Evolutionary conservation across 2,888 invertebrate genomes (phyloP).

Genomic region (Eupithecia pulchellata): DNA sequence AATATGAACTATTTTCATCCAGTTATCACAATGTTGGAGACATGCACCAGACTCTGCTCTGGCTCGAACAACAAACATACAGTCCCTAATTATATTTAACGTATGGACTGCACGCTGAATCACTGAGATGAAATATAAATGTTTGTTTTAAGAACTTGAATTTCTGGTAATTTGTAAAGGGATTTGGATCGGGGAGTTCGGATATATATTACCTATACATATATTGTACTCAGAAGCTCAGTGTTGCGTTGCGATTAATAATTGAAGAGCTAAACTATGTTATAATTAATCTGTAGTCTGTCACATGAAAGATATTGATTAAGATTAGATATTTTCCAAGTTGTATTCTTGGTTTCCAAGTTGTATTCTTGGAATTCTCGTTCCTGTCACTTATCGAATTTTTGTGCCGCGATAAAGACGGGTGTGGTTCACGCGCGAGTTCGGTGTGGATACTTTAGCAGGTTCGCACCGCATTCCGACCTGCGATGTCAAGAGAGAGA

Average conservation of each 20-base stretch:
- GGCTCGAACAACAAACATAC: slow-evolving; percentile 65
- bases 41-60: slow-evolving; percentile 63
- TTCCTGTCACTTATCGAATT: too few relatives aligned
- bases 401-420: too few relatives aligned
- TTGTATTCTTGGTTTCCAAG: not conserved
- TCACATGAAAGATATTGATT: not conserved
- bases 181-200: not conserved
- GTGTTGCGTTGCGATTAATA: not conserved
- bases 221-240: not conserved
- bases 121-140: slow-evolving; percentile 38
- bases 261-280: not conserved
- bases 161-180: slow-evolving; percentile 24
- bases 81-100: slow-evolving; percentile 61
- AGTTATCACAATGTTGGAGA: slow-evolving; percentile 53
- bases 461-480: too few relatives aligned
- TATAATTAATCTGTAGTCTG: not conserved
- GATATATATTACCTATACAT: too few relatives aligned
- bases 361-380: too few relatives aligned
- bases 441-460: too few relatives aligned
- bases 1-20: slow-evolving; percentile 41
- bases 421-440: too few relatives aligned
- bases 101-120: slow-evolving; percentile 41
- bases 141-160: slow-evolving; percentile 40
- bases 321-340: not conserved
- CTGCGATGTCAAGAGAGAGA: too few relatives aligned